Conservation (phyloP, 2,888 invertebrate species). For the Kryphioiulus occultus region DNA sequence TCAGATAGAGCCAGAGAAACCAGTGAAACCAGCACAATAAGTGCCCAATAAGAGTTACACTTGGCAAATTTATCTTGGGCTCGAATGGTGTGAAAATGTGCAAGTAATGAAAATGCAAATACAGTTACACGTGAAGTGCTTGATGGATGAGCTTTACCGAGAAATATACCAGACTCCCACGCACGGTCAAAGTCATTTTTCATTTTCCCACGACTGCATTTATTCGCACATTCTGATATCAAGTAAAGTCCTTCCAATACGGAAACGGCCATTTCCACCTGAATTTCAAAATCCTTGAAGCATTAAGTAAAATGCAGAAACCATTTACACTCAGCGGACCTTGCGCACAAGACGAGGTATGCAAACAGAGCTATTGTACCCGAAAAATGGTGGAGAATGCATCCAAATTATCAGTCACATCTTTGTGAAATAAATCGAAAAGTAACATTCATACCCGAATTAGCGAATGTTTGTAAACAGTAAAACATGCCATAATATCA, state of each 20-base stretch:
- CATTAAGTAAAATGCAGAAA: neutral
- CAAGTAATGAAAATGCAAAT: conserved; percentile 3
- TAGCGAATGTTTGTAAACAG: too few species aligned
- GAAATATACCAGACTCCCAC: neutral
- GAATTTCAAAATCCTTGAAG: neutral
- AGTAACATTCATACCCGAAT: too few species aligned
- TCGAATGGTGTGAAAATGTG: neutral
- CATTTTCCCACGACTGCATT: neutral
- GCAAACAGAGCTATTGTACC: too few species aligned
- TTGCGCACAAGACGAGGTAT: too few species aligned
- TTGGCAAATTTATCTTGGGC: neutral
- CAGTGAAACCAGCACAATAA: neutral
- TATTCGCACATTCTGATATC: neutral
- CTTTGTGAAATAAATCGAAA: too few species aligned
- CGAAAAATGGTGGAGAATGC: too few species aligned
- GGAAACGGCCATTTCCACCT: neutral
- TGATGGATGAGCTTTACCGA: neutral
- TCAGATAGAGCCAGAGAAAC: neutral
- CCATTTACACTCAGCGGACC: neutral
- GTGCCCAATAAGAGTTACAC: neutral
- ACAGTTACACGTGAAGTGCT: neutral
- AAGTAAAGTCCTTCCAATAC: neutral
- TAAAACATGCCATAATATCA: too few species aligned
- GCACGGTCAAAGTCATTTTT: conserved; percentile 8
- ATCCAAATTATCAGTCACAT: too few species aligned